These are phyloP conservation scores for Orthosia incerta DNA, from an alignment of 2,888 invertebrate genomes.

Conservation along the genomic window DNA sequence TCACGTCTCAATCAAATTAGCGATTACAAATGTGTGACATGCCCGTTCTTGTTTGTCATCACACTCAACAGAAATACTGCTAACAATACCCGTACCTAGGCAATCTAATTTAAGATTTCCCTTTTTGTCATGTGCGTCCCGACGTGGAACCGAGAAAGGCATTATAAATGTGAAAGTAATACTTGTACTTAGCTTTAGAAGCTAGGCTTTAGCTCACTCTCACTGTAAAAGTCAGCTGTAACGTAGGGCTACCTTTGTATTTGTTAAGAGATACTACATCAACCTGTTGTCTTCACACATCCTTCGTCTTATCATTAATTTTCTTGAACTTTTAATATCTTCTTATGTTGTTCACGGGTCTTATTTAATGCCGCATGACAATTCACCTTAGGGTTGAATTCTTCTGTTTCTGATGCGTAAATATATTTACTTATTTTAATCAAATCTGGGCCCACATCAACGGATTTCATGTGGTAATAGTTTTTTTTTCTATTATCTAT, in stretches of 20 bases:
- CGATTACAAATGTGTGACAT: slow-evolving; percentile 43
- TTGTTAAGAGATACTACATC: neutral
- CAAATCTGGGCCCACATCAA: too few relatives aligned
- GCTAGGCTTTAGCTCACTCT: slow-evolving; percentile 5
- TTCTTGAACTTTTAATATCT: neutral
- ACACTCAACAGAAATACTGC: slow-evolving; percentile 15
- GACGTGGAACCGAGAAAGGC: neutral
- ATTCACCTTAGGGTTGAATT: neutral
- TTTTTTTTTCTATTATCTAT: too few relatives aligned
- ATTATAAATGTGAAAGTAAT: neutral
- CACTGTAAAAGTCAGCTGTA: slow-evolving; percentile 17
- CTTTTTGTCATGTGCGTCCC: neutral
- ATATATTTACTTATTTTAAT: neutral
- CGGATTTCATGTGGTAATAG: too few relatives aligned
- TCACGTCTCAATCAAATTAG: slow-evolving; percentile 59
- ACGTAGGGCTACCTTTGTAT: neutral
- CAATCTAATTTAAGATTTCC: slow-evolving; percentile 2
- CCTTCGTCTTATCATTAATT: slow-evolving; percentile 1
- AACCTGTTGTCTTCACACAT: slow-evolving; percentile 5
- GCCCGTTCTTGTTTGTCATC: slow-evolving; percentile 28
- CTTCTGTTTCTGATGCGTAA: neutral
- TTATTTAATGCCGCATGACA: slow-evolving; percentile 3
- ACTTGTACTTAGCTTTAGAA: slow-evolving; percentile 3
- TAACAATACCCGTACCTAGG: neutral
- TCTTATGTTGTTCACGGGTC: neutral